Percentiles rank a stretch among this genome's conserved stretches.
These are phyloP conservation scores for Sander vitreus DNA, from an alignment of 2,113 vertebrate species.

Conservation along the genomic window DNA sequence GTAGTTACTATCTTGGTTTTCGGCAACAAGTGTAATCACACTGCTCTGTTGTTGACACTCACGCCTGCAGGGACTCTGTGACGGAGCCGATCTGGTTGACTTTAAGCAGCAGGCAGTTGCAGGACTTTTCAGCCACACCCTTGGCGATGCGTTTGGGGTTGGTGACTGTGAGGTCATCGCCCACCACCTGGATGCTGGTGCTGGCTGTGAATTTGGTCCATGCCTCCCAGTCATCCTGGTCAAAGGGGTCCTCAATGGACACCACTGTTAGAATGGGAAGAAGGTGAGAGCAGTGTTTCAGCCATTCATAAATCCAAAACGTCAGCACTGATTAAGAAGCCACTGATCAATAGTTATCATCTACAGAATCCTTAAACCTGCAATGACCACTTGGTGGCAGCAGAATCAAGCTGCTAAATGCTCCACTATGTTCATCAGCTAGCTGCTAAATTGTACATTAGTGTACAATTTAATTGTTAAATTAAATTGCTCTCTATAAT, in stretches of 20 bases:
- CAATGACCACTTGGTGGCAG: constrained; percentile 44
- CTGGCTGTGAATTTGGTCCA: constrained; percentile 94
- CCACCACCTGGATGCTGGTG: constrained; percentile 94
- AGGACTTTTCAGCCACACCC: constrained; percentile 90
- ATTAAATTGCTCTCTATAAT: background rate
- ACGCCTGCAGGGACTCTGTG: constrained; percentile 97
- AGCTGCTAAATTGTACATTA: background rate
- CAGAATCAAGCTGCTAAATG: background rate
- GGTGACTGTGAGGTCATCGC: constrained; percentile 97
- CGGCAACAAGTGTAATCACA: background rate
- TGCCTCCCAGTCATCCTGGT: constrained; percentile 97
- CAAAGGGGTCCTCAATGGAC: constrained; percentile 98
- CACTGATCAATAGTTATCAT: background rate
- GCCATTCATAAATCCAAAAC: background rate
- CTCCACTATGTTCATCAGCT: background rate
- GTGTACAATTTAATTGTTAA: background rate
- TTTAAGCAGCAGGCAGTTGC: constrained; percentile 98
- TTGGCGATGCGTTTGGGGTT: constrained; percentile 96
- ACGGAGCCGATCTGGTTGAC: constrained; percentile 99
- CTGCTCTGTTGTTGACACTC: constrained; percentile 72
- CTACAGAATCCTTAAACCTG: background rate
- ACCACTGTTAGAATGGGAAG: constrained; percentile 85
- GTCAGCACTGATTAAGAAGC: background rate
- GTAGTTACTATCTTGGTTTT: background rate
- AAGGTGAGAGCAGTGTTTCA: background rate